Evolutionary conservation across 2,113 vertebrate genomes (phyloP), one percentile per base, ranked within the genome.

Genomic region (Oophaga pumilio): DNA sequence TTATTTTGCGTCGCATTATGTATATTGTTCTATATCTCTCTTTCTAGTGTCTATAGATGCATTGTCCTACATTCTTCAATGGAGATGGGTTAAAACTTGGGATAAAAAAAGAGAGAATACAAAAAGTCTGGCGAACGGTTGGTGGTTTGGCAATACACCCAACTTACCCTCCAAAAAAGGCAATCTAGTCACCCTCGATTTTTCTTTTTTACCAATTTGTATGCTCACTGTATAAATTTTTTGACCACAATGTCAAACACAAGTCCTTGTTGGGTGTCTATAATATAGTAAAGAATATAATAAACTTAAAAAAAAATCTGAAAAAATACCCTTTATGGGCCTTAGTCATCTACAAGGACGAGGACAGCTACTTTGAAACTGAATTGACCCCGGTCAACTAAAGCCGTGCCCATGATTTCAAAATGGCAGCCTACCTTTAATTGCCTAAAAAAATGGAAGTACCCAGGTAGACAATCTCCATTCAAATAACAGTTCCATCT

Each of bases 1-100:
- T 43, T 43, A 43, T 43, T 43, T 80, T 89, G 87, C 26, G 59
- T 88, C 71, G 33, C 33, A 53, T 81, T 87, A 22, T 17, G 78
- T 82, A 87, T 87, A 60, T 84, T 90, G 88, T 87, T 90, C 71
- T 88, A 88, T 88, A 88, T 66, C 53, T 83, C 87, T 88, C 80
- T 88, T 76, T 88, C 13, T 87, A 87, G 86, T 66, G 68, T 81
- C 64, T 88, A 84, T 88, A 82, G 33, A 26, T 82, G 73, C 57
- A 50, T 84, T 56, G 71, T 59, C 79, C 59, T 82, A 87, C 81
- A 83, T 64, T 87, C 69, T 83, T 53, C 18, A 43, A 84, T 77
- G 81, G 49, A 66, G 13, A 64, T 84, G 71, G 60, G 20, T 15
- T 57, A 88, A 85, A 82, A 62, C 49, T 77, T 76, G 69, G 59